Evolutionary conservation across 2,888 invertebrate species (phyloP).

Genomic region (Noctua comes): DNA sequence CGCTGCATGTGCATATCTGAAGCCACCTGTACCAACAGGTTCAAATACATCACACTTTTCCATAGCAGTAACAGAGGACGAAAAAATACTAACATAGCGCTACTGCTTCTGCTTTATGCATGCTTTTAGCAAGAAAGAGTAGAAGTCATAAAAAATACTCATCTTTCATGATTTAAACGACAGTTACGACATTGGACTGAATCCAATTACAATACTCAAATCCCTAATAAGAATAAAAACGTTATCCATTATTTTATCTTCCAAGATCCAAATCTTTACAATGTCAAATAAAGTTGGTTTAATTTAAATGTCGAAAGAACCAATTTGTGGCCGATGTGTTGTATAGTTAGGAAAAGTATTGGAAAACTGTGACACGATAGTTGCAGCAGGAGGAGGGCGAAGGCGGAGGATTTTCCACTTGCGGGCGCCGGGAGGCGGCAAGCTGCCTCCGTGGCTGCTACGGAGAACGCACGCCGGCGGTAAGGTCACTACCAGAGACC

Average conservation of each 20-base stretch:
- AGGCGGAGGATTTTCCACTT: slow-evolving; percentile 88
- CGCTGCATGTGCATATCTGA: slow-evolving; percentile 56
- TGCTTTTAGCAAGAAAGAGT: slow-evolving; percentile 66
- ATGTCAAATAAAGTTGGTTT: slow-evolving; percentile 8
- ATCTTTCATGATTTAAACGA: slow-evolving; percentile 44
- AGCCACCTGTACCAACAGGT: slow-evolving; percentile 22
- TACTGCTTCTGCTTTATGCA: slow-evolving; percentile 80
- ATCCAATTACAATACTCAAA: slow-evolving; percentile 39
- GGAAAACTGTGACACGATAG: slow-evolving; percentile 83
- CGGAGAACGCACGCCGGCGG: slow-evolving; percentile 94
- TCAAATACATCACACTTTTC: slow-evolving; percentile 28
- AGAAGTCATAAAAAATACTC: slow-evolving; percentile 54
- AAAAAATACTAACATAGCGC: slow-evolving; percentile 65
- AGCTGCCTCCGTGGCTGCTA: slow-evolving; percentile 94
- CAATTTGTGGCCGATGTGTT: slow-evolving; percentile 45
- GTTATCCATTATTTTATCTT: neutral
- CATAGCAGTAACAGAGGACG: slow-evolving; percentile 31
- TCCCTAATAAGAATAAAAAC: neutral
- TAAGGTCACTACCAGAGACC: slow-evolving; percentile 88
- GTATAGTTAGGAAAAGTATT: slow-evolving; percentile 64
- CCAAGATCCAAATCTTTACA: neutral
- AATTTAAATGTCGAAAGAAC: slow-evolving; percentile 25
- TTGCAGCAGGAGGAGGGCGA: slow-evolving; percentile 90
- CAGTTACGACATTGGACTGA: slow-evolving; percentile 30
- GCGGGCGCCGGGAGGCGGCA: slow-evolving; percentile 91